A percentile compares a stretch with the other conserved stretches of the same genome.
Evolutionary conservation across 2,113 vertebrate species (phyloP).

Genomic region (Eira barbara): DNA sequence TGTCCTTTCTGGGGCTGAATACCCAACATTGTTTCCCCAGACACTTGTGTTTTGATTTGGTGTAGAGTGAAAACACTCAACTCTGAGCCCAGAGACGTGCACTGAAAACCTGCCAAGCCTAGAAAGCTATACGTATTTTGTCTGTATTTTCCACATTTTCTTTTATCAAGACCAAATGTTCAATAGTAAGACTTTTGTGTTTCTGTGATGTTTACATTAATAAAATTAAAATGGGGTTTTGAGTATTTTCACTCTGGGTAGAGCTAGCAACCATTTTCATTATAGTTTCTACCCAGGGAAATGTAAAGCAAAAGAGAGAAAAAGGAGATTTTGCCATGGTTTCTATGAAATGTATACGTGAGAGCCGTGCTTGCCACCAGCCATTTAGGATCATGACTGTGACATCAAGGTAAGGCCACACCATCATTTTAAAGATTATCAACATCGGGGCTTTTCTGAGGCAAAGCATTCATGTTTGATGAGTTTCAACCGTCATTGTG

Average conservation of each 20-base stretch:
- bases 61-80: background rate
- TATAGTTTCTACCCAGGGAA: background rate
- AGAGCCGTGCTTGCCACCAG: background rate
- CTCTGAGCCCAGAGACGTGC: background rate
- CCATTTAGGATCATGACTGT: background rate
- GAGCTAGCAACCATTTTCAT: background rate
- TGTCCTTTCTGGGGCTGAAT: background rate
- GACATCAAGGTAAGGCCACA: background rate
- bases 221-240: conserved; percentile 31
- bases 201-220: conserved; percentile 19
- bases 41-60: background rate
- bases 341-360: background rate
- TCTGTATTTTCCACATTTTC: background rate
- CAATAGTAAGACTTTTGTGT: background rate
- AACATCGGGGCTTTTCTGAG: background rate
- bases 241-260: conserved; percentile 9
- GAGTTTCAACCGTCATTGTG: background rate
- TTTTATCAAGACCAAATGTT: conserved; percentile 44
- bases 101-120: background rate
- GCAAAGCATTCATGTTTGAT: background rate
- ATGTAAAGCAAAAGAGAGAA: background rate
- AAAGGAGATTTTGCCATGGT: background rate
- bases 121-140: background rate
- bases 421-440: background rate
- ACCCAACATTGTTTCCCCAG: background rate